A percentile compares a stretch with the other conserved stretches of the same genome.
phyloP scores from a whole-genome alignment of 2,113 vertebrate genomes.

The Psilopogon haemacephalus region DNA sequence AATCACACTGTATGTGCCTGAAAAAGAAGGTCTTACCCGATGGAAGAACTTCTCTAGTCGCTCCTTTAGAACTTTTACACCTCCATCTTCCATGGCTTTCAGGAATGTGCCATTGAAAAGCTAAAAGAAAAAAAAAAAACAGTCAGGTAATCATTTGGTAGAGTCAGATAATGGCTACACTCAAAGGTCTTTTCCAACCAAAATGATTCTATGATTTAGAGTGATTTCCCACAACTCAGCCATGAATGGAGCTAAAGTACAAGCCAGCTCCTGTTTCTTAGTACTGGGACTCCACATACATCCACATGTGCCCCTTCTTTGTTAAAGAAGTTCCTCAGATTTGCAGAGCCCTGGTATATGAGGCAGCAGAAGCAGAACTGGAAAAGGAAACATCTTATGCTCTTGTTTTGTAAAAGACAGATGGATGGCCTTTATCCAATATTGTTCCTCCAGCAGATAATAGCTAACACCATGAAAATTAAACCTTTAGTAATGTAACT shows the following conservation, averaged over 20 bases:
- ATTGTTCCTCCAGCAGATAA: neutral
- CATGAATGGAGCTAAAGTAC: neutral
- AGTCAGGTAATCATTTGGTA: neutral
- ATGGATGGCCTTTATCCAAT: neutral
- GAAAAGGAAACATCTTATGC: neutral
- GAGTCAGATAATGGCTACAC: no score
- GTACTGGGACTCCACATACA: neutral
- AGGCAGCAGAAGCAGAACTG: neutral
- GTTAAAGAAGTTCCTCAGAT: neutral
- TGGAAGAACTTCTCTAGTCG: constrained; percentile 98
- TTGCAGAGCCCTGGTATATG: neutral
- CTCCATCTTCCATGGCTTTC: constrained; percentile 90
- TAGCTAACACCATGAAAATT: neutral
- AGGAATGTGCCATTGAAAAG: constrained; percentile 95
- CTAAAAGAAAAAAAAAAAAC: constrained; percentile 64
- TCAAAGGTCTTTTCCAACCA: no score
- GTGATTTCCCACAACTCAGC: neutral
- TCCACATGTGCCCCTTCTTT: neutral
- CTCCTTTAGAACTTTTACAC: constrained; percentile 88
- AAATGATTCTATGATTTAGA: neutral
- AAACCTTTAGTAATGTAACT: neutral
- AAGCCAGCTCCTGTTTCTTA: neutral
- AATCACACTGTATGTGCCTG: neutral
- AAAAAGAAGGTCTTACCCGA: constrained; percentile 80
- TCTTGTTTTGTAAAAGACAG: neutral